phyloP scores from a whole-genome alignment of 2,888 invertebrate species.

The Caenorhabditis sulstoni region DNA sequence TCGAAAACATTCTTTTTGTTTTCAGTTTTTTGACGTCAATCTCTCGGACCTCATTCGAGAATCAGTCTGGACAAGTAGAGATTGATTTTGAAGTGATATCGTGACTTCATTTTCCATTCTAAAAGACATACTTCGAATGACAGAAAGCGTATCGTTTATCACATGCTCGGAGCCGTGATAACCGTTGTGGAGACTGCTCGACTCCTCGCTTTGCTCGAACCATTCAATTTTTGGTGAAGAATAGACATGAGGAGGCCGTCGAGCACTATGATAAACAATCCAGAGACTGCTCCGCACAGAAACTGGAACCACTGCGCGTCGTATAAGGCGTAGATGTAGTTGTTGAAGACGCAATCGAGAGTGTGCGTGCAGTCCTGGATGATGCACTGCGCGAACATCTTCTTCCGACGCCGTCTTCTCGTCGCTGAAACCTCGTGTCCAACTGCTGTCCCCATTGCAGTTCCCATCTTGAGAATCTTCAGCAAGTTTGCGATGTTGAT shows the following conservation, averaged over 20 bases:
- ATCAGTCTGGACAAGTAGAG: too few relatives aligned
- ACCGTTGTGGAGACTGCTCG: too few relatives aligned
- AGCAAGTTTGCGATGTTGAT: constrained; percentile 38
- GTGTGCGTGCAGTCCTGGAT: constrained; percentile 57
- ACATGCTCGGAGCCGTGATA: too few relatives aligned
- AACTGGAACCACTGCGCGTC: constrained; percentile 51
- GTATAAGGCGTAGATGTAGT: constrained; percentile 38
- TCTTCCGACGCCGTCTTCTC: constrained; percentile 14
- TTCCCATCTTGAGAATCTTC: constrained; percentile 26
- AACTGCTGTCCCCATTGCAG: constrained; percentile 22
- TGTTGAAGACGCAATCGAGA: constrained; percentile 41
- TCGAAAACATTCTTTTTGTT: too few relatives aligned
- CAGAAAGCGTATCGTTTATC: too few relatives aligned
- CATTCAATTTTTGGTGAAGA: constrained; percentile 30
- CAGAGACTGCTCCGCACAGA: constrained; percentile 51
- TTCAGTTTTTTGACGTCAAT: background rate
- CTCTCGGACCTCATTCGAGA: background rate
- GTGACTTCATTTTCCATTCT: too few relatives aligned
- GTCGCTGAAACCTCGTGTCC: constrained; percentile 25
- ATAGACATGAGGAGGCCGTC: constrained; percentile 51
- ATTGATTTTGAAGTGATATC: too few relatives aligned
- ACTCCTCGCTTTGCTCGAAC: too few relatives aligned
- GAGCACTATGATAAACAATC: constrained; percentile 26
- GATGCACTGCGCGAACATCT: constrained; percentile 55
- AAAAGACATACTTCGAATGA: too few relatives aligned